Conservation (phyloP, 2,888 invertebrate species). For the Eristalis arbustorum region DNA sequence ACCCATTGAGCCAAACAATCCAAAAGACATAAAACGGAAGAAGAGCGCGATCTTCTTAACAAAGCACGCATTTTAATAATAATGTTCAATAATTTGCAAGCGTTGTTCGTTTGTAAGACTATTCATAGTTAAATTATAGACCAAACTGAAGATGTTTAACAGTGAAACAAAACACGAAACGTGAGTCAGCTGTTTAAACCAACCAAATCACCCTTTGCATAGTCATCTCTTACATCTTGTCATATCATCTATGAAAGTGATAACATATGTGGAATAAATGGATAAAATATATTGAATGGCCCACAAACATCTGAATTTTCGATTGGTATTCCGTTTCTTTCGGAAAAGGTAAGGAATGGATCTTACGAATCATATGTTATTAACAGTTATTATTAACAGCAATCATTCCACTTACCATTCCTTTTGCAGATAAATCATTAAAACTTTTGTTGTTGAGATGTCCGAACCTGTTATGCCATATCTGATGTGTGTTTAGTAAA, state of each 20-base stretch:
- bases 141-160: too few relatives aligned
- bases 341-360: slow-evolving; percentile 43
- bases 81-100: too few relatives aligned
- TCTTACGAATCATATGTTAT: slow-evolving; percentile 48
- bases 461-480: slow-evolving; percentile 58
- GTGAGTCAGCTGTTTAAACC: too few relatives aligned
- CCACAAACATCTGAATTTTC: slow-evolving; percentile 62
- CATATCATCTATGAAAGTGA: slow-evolving; percentile 63
- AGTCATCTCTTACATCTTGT: too few relatives aligned
- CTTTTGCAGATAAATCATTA: slow-evolving; percentile 37
- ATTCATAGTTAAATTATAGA: too few relatives aligned
- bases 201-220: too few relatives aligned
- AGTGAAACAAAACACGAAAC: too few relatives aligned
- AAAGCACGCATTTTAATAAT: too few relatives aligned
- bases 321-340: slow-evolving; percentile 35
- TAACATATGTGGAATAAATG: slow-evolving; percentile 50
- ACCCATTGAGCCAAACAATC: too few relatives aligned
- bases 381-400: neutral
- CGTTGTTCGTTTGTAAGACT: too few relatives aligned
- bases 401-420: slow-evolving; percentile 52
- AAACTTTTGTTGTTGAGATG: slow-evolving; percentile 56
- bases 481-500: slow-evolving; percentile 12
- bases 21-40: too few relatives aligned
- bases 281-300: slow-evolving; percentile 55
- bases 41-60: too few relatives aligned